Base-by-base conservation (phyloP, 1,140 invertebrate species). In the Vollenhovia emeryi region DNA sequence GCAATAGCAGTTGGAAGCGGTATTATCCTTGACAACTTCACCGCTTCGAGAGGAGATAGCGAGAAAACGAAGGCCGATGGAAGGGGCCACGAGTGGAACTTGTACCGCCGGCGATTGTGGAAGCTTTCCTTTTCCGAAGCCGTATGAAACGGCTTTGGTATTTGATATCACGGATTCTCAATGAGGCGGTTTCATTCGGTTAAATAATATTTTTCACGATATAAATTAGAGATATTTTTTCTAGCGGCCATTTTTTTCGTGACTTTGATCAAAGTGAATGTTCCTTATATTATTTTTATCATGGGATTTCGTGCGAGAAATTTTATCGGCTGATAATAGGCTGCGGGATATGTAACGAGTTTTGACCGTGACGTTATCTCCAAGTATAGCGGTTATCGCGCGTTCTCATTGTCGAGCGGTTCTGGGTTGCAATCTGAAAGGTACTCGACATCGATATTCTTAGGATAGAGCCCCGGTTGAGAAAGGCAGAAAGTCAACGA, bases 21-120 rank as follows among this genome's bases (percentile, higher is more conserved):
- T 73, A 73, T 82, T 82, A 82, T 82, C 66, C 78, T 71, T 82
- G 78, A 82, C 78, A 82, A 59, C 78, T 82, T 82, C 50, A 71
- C 78, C 66, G 78, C 66, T 82, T 82, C 66, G 78, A 82, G 78
- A 82, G 78, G 21, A 73, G 36, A 82, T 82, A 68, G 50, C 36
- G 78, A 82, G 78, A 36, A 68, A n/a, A 79, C 7, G 62, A 68
- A n/a, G 30, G 30, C 9, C 60, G 62, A 36, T 79, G 21, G 60
- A 48, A 68, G 33, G n/a, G 50, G 27, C 43, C 52, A 21, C 66
- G 71, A 82, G 66, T 82, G 66, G 52, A 82, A 69, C 48, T 80
- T 80, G 78, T 30, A 79, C 48, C 48, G 33, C 40, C 36, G 50
- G 66, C 36, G 50, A 71, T 82, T 82, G 78, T 27, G 52, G 78